Conservation (phyloP, 37 sponge, comb jelly and placozoan genomes). For the Theonella swinhoei region DNA sequence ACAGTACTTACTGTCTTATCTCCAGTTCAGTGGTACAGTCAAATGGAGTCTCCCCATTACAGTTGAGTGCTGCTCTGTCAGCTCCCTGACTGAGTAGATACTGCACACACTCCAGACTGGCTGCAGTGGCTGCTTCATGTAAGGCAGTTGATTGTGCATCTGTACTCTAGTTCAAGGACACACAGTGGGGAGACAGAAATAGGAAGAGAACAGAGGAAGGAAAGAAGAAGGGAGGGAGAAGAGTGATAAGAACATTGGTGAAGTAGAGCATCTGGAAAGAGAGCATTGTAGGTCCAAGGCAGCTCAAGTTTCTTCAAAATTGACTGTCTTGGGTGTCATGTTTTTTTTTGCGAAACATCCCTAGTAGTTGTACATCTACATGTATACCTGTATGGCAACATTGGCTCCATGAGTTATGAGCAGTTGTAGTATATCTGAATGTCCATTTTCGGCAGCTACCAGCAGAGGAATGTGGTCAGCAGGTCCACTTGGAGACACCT, state of each 20-base stretch:
- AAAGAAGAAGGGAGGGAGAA: background rate
- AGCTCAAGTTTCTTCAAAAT: no score
- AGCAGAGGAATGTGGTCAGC: slow-evolving; percentile 60
- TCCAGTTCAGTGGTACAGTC: slow-evolving; percentile 60
- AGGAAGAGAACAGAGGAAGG: no score
- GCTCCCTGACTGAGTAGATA: slow-evolving; percentile 51
- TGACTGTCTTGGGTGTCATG: no score
- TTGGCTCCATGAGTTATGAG: slow-evolving; percentile 52
- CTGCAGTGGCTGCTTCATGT: slow-evolving; percentile 60
- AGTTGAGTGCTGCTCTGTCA: slow-evolving; percentile 13
- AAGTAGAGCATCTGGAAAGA: background rate
- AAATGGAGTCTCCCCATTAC: slow-evolving; percentile 69
- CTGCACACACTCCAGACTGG: slow-evolving; percentile 26
- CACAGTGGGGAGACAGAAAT: background rate
- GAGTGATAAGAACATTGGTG: background rate
- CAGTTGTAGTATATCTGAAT: slow-evolving; percentile 48
- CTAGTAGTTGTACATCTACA: no score
- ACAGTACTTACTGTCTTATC: slow-evolving; percentile 35
- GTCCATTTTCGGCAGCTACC: slow-evolving; percentile 51
- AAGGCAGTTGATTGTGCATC: slow-evolving; percentile 61
- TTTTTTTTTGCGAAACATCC: no score
- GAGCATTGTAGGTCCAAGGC: no score
- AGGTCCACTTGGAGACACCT: slow-evolving; percentile 44
- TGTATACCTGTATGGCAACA: slow-evolving; percentile 55
- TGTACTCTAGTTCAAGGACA: slow-evolving; percentile 21